Evolutionary conservation across 2,113 vertebrate species (phyloP).

Genomic region (Lichenostomus cassidix): DNA sequence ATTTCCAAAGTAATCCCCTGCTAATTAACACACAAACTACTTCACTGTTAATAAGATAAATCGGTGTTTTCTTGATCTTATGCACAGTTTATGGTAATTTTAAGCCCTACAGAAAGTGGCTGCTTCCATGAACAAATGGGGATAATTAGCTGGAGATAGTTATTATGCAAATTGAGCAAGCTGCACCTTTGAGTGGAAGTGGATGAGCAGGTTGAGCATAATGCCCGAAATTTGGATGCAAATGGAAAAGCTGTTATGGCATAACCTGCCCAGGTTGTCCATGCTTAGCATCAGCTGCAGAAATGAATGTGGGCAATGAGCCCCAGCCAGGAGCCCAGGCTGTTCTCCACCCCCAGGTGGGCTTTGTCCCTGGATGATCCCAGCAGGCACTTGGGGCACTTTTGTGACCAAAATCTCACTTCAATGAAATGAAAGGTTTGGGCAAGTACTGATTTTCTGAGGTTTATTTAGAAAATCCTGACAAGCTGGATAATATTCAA

Average conservation of each 20-base stretch:
- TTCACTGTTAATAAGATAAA: slow-evolving; percentile 20
- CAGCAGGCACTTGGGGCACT: background rate
- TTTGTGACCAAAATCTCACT: background rate
- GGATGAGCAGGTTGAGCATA: background rate
- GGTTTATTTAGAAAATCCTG: background rate
- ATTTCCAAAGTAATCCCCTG: background rate
- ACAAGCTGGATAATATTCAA: rapidly evolving
- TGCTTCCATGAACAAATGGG: slow-evolving; percentile 36
- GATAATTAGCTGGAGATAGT: slow-evolving; percentile 49
- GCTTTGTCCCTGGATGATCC: rapidly evolving
- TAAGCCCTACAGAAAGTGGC: slow-evolving; percentile 23
- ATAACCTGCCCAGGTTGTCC: background rate
- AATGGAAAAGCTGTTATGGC: background rate
- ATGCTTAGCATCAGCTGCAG: background rate
- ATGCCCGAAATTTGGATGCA: background rate
- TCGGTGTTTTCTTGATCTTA: background rate
- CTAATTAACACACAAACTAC: background rate
- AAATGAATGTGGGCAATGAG: background rate
- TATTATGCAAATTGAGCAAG: slow-evolving; percentile 37
- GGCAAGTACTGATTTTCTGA: no score
- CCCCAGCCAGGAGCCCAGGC: background rate
- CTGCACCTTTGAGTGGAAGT: background rate
- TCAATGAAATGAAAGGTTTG: background rate
- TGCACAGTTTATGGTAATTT: slow-evolving; percentile 35
- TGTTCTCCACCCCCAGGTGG: background rate